Percentiles rank a stretch among this genome's conserved stretches.
These are phyloP conservation scores for Pygoscelis antarcticus DNA, from an alignment of 2,113 vertebrate genomes.

Conservation along the genomic window DNA sequence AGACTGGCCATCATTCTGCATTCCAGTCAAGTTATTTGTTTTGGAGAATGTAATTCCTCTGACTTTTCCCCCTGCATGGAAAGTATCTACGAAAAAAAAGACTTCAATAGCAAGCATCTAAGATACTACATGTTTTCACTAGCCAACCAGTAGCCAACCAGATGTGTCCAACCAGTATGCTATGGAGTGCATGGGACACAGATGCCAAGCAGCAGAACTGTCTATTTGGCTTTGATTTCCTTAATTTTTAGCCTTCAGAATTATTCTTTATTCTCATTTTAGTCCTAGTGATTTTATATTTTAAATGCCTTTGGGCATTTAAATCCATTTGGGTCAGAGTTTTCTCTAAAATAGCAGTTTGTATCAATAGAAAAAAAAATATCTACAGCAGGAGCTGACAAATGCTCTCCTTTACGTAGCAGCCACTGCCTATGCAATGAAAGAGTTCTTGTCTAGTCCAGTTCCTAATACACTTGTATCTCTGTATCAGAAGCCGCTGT, in stretches of 20 bases:
- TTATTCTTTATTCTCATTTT: neutral
- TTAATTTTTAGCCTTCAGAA: neutral
- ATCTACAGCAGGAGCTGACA: neutral
- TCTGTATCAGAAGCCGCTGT: neutral
- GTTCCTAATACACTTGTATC: neutral
- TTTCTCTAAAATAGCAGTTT: neutral
- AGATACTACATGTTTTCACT: neutral
- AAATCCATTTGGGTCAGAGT: neutral
- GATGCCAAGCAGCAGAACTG: neutral
- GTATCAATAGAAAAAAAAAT: neutral
- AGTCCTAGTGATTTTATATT: neutral
- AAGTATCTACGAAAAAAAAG: neutral
- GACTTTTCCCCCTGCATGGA: neutral
- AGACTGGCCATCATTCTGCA: neutral
- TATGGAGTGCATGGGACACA: neutral
- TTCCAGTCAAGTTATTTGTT: neutral
- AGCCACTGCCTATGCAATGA: neutral
- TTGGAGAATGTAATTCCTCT: neutral
- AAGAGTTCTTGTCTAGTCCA: neutral
- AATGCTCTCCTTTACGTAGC: neutral
- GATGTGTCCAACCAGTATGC: neutral
- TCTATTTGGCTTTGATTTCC: neutral
- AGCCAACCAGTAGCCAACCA: neutral
- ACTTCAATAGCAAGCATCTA: neutral
- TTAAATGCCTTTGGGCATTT: neutral